Evolutionary conservation across 2,797 vertebrate species (phyloP), one percentile per base, ranked within the genome.

Genomic region (Oceanodroma leucorhoa): DNA sequence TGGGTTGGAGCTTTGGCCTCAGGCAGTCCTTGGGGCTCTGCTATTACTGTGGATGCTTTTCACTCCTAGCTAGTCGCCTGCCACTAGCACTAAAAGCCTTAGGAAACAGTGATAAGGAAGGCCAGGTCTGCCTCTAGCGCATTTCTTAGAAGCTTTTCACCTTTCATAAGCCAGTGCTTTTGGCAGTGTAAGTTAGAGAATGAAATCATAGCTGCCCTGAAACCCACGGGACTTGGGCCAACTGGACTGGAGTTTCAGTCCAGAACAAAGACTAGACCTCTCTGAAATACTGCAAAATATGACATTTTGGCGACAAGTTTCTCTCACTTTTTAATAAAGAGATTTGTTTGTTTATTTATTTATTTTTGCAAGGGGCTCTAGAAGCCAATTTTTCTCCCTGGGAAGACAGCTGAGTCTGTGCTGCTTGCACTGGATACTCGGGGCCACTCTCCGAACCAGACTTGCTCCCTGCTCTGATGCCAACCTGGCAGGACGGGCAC

Each of bases 91-190:
- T 61, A 58, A 90, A 91, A 29, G 14, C 38, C 43, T 43, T 54
- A 34, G 41, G 48, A 84, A 87, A 72, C 32, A 41, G 43, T 5
- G 77, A 53, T 48, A 72, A 73, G 48, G 51, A 72, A 62, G 46
- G 58, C 14, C 46, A 60, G 14, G 40, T 54, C 60, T 76, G 46
- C 21, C 58, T 76, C 32, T 17, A 69, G 40, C 24, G 32, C 32
- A 32, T 88, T 94, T 86, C 65, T 90, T 93, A 72, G 79, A 78
- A 91, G 61, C 34, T 34, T 14, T 34, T 94, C 92, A 86, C 80
- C 30, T 94, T 65, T 67, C 6, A 6, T 30, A 36, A 75, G 53
- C 26, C 65, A 86, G 14, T 41, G 29, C 45, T 93, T 71, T 90
- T 17, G 0, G n/a, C 27, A 72, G 19, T 2, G 9, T 77, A 50